Conservation (phyloP, 2,113 vertebrate genomes). For the Raphicerus campestris region DNA sequence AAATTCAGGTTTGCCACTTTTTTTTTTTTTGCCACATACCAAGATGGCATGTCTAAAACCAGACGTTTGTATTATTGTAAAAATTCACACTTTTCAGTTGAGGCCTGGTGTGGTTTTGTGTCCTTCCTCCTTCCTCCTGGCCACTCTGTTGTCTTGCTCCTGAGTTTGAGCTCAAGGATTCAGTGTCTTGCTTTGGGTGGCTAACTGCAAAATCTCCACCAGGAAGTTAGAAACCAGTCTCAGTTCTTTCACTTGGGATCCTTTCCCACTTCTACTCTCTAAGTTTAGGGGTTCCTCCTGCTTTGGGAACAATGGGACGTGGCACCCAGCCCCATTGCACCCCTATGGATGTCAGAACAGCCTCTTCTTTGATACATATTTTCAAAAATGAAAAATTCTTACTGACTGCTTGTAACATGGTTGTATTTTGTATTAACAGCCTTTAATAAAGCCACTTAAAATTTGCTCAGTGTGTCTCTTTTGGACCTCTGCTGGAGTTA, state of each 20-base stretch:
- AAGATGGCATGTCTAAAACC: not conserved
- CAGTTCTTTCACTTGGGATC: not conserved
- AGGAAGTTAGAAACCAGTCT: slow-evolving; percentile 51
- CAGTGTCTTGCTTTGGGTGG: not conserved
- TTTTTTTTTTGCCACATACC: not conserved
- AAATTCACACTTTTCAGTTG: not conserved
- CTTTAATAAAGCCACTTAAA: slow-evolving; percentile 85
- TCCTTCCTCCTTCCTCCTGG: not conserved
- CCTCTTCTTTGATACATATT: slow-evolving; percentile 76
- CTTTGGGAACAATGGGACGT: slow-evolving; percentile 58
- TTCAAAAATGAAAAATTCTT: slow-evolving; percentile 79
- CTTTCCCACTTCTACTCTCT: not conserved
- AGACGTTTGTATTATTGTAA: not conserved
- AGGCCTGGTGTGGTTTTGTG: not conserved
- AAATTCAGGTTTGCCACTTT: rapidly evolving
- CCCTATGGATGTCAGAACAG: rapidly evolving
- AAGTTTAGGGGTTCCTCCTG: not conserved
- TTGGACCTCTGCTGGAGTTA: not conserved
- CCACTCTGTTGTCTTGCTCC: not conserved
- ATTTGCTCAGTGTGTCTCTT: slow-evolving; percentile 18
- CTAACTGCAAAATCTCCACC: slow-evolving; percentile 48
- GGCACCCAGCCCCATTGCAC: slow-evolving; percentile 12
- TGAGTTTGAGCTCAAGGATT: not conserved
- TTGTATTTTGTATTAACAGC: slow-evolving; percentile 82
- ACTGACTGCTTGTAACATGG: slow-evolving; percentile 77